Base-by-base conservation (phyloP, 2,797 vertebrate species). In the Menidia menidia region DNA sequence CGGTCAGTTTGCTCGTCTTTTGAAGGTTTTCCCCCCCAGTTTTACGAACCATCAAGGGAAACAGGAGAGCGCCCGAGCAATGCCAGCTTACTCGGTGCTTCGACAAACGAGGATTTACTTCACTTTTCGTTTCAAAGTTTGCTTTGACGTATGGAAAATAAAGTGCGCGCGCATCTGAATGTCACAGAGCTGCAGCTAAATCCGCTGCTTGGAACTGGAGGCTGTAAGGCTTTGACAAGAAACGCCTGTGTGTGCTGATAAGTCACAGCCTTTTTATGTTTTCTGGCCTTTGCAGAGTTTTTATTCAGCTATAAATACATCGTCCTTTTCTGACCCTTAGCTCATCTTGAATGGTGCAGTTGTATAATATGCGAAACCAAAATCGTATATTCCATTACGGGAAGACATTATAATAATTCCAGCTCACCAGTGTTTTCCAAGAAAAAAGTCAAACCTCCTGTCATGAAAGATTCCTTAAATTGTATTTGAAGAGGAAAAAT, bases 1-100 rank as follows among this genome's bases (percentile, higher is more conserved):
- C 88, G 92, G 97, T 98, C 80, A 95, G 94, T 82, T 47, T 67
- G 58, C n/a, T 4, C 32, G 0, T 50, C n/a, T 33, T 75, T 57
- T 73, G 16, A 82, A 78, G 57, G 8, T 67, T 58, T 30, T 14
- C 35, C 43, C 35, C 43, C 15, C 19, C 77, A 41, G 43, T 61
- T 82, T 81, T 62, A 77, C 70, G 55, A 71, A 66, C n/a, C 32
- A 14, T 64, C 33, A 9, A 16, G 51, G 65, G 19, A 60, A 63
- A 70, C 62, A 58, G 19, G 47, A 53, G 72, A 42, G 32, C 65
- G 53, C 51, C 78, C 71, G 47, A 72, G 60, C n/a, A 43, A 8
- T 31, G 35, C 68, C 70, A 75, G 72, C 58, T 68, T 82, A 73
- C 73, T 82, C 57, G 58, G 70, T 69, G 60, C 74, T 68, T 85